phyloP scores from a whole-genome alignment of 2,113 vertebrate genomes.

The Xenus cinereus region DNA sequence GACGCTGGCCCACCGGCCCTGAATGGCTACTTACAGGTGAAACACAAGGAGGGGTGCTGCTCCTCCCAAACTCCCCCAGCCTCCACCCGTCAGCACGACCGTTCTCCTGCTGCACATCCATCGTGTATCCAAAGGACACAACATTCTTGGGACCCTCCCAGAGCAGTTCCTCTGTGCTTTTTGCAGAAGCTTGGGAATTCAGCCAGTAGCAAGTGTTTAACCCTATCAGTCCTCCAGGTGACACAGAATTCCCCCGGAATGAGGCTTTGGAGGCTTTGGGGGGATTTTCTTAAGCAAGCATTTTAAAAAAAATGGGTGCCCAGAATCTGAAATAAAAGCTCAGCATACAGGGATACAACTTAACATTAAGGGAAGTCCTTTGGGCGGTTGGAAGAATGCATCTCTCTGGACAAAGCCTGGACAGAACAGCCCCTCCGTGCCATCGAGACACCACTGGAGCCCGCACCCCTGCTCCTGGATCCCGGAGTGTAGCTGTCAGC shows the following conservation, averaged over 20 bases:
- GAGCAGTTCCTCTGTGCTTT: neutral
- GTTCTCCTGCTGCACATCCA: neutral
- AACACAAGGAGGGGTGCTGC: neutral
- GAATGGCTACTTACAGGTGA: neutral
- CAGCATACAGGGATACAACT: neutral
- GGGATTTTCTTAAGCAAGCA: neutral
- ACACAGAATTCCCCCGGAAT: neutral
- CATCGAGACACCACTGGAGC: neutral
- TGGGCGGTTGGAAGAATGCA: neutral
- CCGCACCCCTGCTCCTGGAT: neutral
- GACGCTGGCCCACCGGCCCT: neutral
- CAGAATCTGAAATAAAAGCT: neutral
- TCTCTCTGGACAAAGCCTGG: neutral
- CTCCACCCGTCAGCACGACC: neutral
- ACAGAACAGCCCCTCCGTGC: neutral
- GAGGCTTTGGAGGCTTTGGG: neutral
- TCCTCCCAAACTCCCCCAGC: neutral
- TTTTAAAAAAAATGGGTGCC: neutral
- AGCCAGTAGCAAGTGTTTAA: neutral
- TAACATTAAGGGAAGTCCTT: neutral
- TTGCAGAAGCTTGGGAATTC: neutral
- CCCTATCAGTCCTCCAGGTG: neutral
- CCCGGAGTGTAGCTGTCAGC: neutral
- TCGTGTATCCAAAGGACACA: neutral
- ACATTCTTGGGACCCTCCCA: fast-evolving